Evolutionary conservation across 2,113 vertebrate genomes (phyloP), one percentile per base, ranked within the genome.

Genomic region (Charina bottae): DNA sequence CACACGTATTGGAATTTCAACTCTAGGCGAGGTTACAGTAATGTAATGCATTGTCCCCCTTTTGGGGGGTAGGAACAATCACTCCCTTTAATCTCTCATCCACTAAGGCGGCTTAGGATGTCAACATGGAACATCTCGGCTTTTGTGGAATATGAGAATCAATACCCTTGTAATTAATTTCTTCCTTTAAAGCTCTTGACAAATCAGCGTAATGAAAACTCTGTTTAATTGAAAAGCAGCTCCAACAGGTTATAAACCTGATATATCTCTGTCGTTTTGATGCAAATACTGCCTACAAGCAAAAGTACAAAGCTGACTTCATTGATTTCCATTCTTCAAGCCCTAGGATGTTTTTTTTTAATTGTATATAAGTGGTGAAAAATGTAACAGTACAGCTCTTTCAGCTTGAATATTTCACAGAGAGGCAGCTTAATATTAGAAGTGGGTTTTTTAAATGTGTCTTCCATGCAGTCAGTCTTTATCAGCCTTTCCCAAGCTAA

Each of bases 331-430:
- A 13, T 93, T 93, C 46, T 26, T 60, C 53, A 49, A 37, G 58
- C 87, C 89, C 4, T n/a, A 68, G 89, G 56, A 26, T 86, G 4
- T 85, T n/a, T 53, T 85, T 85, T 53, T 85, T 85, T 17, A 49
- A 68, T 9, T n/a, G 78, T n/a, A 62, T 12, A 0, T 26, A 93
- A 58, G n/a, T 85, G 0, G 72, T 26, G 12, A n/a, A 94, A 94
- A 58, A 23, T 1, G 83, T 1, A 0, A 26, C 0, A 0, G 92
- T 91, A 58, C 84, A 10, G 78, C 91, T 94, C n/a, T 88, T 84
- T 90, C 86, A 86, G 87, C n/a, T 55, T 85, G 91, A 93, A 93
- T 89, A 85, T 87, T 92, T 93, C 93, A 85, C 24, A 93, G 84
- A 83, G 88, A 0, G 56, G 60, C 15, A 88, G 6, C 2, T 90